Evolutionary conservation across 2,888 invertebrate genomes (phyloP).

Genomic region (Empis stercorea): DNA sequence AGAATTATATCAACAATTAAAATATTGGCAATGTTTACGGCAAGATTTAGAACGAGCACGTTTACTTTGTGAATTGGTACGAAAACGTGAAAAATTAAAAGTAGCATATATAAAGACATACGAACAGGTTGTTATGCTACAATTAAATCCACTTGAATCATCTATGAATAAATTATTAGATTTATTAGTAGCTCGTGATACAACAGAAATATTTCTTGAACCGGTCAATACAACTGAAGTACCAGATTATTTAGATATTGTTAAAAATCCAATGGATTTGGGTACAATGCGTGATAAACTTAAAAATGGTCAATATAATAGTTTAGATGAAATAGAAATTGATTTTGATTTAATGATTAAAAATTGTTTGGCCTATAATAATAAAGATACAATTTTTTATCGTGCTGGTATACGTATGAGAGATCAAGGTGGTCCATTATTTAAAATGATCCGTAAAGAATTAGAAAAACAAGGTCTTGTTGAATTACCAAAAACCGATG

Average conservation of each 20-base stretch:
- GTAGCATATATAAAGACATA: slow-evolving; percentile 69
- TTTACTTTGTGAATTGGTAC: slow-evolving; percentile 82
- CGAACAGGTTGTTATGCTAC: slow-evolving; percentile 67
- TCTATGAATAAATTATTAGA: slow-evolving; percentile 66
- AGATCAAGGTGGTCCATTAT: slow-evolving; percentile 70
- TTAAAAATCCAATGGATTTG: slow-evolving; percentile 78
- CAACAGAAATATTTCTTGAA: slow-evolving; percentile 78
- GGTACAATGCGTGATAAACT: slow-evolving; percentile 74
- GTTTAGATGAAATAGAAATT: slow-evolving; percentile 64
- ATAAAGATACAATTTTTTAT: slow-evolving; percentile 89
- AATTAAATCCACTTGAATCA: slow-evolving; percentile 70
- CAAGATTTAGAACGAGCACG: slow-evolving; percentile 88
- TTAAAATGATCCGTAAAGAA: slow-evolving; percentile 66
- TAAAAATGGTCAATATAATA: slow-evolving; percentile 52
- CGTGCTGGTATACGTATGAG: slow-evolving; percentile 79
- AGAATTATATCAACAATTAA: slow-evolving; percentile 72
- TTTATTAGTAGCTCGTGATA: slow-evolving; percentile 63
- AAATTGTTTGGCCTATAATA: slow-evolving; percentile 92
- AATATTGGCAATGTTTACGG: slow-evolving; percentile 86
- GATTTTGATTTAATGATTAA: slow-evolving; percentile 94
- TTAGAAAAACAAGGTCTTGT: slow-evolving; percentile 37
- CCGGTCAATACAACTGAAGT: slow-evolving; percentile 83
- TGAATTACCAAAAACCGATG: slow-evolving; percentile 33
- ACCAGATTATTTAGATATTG: slow-evolving; percentile 79
- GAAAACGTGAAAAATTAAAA: slow-evolving; percentile 92